Evolutionary conservation across 2,888 invertebrate genomes (phyloP).

Genomic region (Charanyca ferruginea): DNA sequence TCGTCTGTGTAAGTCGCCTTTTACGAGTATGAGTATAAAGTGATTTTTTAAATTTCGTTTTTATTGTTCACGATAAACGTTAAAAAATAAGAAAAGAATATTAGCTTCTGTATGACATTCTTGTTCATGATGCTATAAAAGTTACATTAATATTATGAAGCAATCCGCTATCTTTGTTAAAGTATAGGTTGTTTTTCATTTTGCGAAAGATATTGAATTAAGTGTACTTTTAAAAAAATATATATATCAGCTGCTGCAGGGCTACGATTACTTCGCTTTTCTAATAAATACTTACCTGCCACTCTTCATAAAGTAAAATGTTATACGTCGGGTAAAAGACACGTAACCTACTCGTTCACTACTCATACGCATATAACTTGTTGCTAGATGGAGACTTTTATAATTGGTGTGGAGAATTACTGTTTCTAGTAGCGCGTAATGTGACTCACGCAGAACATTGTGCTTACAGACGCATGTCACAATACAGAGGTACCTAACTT

Average conservation of each 20-base stretch:
- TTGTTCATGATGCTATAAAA: constrained; percentile 49
- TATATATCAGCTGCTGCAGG: background rate
- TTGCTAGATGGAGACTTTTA: too few relatives aligned
- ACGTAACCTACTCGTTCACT: too few relatives aligned
- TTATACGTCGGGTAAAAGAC: background rate
- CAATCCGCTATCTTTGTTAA: constrained; percentile 19
- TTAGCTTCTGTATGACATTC: constrained; percentile 36
- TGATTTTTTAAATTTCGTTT: constrained; percentile 57
- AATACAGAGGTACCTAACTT: too few relatives aligned
- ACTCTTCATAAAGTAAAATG: constrained; percentile 4
- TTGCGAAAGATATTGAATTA: constrained; percentile 15
- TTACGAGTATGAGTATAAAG: constrained; percentile 56
- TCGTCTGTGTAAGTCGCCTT: constrained; percentile 53
- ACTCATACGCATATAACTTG: too few relatives aligned
- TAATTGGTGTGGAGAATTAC: too few relatives aligned
- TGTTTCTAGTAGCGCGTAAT: too few relatives aligned
- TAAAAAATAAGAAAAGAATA: constrained; percentile 47
- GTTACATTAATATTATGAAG: constrained; percentile 35
- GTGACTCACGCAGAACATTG: too few relatives aligned
- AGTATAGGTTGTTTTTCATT: constrained; percentile 22
- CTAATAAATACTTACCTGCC: background rate
- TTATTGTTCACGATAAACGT: constrained; percentile 53
- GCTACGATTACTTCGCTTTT: constrained; percentile 6
- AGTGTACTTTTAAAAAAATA: background rate
- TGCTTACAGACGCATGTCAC: too few relatives aligned